Base-by-base conservation (phyloP, 2,797 vertebrate species). In the Enoplosus armatus region DNA sequence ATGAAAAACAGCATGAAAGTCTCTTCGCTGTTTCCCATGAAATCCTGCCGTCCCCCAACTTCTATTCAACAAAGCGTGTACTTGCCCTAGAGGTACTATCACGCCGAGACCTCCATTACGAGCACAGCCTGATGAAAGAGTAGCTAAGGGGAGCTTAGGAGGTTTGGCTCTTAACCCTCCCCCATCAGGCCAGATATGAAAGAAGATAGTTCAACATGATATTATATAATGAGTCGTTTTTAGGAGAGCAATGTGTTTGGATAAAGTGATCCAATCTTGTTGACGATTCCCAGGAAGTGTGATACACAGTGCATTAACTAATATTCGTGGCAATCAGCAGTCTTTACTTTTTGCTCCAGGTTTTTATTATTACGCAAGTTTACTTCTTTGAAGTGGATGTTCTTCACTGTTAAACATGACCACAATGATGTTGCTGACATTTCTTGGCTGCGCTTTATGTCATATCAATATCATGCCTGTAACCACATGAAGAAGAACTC, bases 121-220 rank as follows among this genome's bases (percentile, higher is more conserved):
- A 93, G 92, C 90, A 43, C 20, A 41, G 87, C 69, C 80, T 83
- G 91, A 92, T 94, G 93, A 94, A 95, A 93, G 92, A 89, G 80
- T 66, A 90, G 93, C 92, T 93, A 60, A 85, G 72, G 77, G 77
- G 78, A 85, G 85, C 82, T 90, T 90, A 87, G 72, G 72, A 88
- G 87, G 85, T 83, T 70, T 79, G 80, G 73, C 86, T 88, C 63
- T 80, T 35, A 78, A 79, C 87, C 83, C 69, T 81, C 82, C 85
- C 90, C 80, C 79, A 80, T 59, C 31, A 4, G 71, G 61, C 74
- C 37, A 76, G 55, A 89, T 85, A 90, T 92, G 91, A 87, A 89
- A 90, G 79, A 0, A 72, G 85, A 93, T 82, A 85, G 72, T 77
- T 82, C 67, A 72, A 77, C 82, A 77, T 81, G 64, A 79, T 79